Base-by-base conservation (phyloP, 2,113 vertebrate species). In the Corydoras maculifer region DNA sequence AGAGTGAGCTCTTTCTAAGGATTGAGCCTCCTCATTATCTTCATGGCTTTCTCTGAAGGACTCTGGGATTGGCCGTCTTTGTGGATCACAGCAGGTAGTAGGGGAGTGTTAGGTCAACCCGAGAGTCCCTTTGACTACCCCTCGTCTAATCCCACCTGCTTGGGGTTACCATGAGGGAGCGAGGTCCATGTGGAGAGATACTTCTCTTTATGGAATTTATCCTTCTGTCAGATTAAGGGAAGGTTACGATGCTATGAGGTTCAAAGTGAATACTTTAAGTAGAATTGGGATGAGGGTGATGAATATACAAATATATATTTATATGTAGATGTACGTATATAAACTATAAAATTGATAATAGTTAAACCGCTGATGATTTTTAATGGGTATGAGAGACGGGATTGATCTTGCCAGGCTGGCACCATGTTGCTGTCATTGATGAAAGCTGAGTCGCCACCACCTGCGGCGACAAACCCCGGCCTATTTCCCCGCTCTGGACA, bases 51-150 rank as follows among this genome's bases (percentile, higher is more conserved):
- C 85, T 87, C 84, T 70, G 77, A 77, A 74, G 76, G 66, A 68
- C 77, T 81, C 79, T 58, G 68, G 84, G 81, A 62, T 82, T 81
- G 83, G 84, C 75, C 68, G 78, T 64, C 18, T 82, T 90, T 87
- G 88, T 90, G 80, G 50, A 29, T 76, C 91, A 78, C 89, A 90
- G 90, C 86, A 87, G 87, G 89, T 85, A 84, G 87, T 83, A 61
- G 57, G 66, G 82, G 86, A 90, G 80, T 86, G 87, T 87, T 80
- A 85, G 89, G 88, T 91, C 92, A 91, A 84, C 84, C 84, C 80
- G 11, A 66, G 83, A 25, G 68, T 67, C 80, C 63, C 82, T 25
- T 25, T 25, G 18, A 25, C 18, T 25, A 25, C 18, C 18, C 18
- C 18, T 25, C 18, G 18, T 2, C 18, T 25, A 25, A 25, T 25